These are phyloP conservation scores for Aphyosemion australe DNA, from an alignment of 2,113 vertebrate species.

Conservation along the genomic window DNA sequence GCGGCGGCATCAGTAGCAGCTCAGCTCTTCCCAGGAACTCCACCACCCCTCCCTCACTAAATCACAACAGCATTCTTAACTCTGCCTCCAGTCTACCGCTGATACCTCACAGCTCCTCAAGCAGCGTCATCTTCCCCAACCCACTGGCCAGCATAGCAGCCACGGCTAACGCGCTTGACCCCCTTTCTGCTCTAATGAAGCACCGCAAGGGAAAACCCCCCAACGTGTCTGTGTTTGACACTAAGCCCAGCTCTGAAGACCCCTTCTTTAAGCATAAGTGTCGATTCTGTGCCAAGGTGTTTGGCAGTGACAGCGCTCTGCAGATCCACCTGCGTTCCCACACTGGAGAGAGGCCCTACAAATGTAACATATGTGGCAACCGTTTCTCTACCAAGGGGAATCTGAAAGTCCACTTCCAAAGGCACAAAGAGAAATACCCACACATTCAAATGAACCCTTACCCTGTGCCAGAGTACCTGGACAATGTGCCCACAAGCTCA, in stretches of 20 bases:
- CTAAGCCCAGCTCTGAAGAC: constrained; percentile 94
- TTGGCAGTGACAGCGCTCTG: constrained; percentile 97
- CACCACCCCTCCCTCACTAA: constrained; percentile 85
- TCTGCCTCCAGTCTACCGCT: constrained; percentile 90
- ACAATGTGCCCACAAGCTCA: constrained; percentile 97
- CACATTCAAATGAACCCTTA: constrained; percentile 99
- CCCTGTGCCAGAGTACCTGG: constrained; percentile 98
- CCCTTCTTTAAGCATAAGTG: constrained; percentile 99
- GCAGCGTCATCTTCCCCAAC: constrained; percentile 98
- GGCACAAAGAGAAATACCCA: constrained; percentile 99
- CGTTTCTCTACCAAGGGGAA: constrained; percentile 99
- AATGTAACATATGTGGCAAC: constrained; percentile 99
- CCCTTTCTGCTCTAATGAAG: constrained; percentile 96
- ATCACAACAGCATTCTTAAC: constrained; percentile 84
- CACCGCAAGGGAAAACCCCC: constrained; percentile 98
- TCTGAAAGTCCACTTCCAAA: constrained; percentile 98
- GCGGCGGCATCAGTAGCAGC: constrained; percentile 66
- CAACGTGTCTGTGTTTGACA: constrained; percentile 96
- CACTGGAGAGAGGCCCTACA: constrained; percentile 96
- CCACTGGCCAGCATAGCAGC: constrained; percentile 97
- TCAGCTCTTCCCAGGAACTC: constrained; percentile 83
- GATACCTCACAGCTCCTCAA: constrained; percentile 95
- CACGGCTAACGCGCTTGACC: constrained; percentile 95
- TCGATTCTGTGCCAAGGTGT: constrained; percentile 98
- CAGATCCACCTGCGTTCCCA: constrained; percentile 99